Evolutionary conservation across 2,888 invertebrate genomes (phyloP).

Genomic region (Stenotaenia linearis): DNA sequence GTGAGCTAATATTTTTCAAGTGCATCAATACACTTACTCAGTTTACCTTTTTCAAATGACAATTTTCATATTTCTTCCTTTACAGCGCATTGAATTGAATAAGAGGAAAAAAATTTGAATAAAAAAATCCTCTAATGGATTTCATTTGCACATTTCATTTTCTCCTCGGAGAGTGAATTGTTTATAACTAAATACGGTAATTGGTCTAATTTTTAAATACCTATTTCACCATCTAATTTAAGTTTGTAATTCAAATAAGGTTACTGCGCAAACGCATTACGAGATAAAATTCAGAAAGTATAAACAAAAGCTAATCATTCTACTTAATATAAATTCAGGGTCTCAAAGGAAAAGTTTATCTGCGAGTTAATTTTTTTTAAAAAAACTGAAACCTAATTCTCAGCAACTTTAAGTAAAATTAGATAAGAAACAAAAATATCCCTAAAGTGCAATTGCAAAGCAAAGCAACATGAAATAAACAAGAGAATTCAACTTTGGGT

Average conservation of each 20-base stretch:
- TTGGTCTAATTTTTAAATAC: no score
- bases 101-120: no score
- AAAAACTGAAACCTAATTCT: background rate
- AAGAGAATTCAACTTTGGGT: background rate
- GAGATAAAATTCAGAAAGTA: background rate
- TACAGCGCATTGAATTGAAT: no score
- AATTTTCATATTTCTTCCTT: no score
- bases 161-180: no score
- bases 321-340: background rate
- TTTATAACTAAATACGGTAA: no score
- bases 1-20: no score
- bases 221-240: no score
- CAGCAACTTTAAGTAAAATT: background rate
- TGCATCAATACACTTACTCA: no score
- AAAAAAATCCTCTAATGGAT: no score
- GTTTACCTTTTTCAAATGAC: no score
- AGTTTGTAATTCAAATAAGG: background rate
- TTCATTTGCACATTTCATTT: no score
- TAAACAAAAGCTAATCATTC: background rate
- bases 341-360: background rate
- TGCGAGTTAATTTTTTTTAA: background rate
- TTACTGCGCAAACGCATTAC: background rate
- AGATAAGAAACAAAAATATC: background rate
- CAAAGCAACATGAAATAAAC: background rate
- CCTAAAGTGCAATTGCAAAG: background rate